Percentiles rank a stretch among this genome's conserved stretches.
Conservation (phyloP, 2,797 vertebrate genomes). For the Caiman crocodilus region DNA sequence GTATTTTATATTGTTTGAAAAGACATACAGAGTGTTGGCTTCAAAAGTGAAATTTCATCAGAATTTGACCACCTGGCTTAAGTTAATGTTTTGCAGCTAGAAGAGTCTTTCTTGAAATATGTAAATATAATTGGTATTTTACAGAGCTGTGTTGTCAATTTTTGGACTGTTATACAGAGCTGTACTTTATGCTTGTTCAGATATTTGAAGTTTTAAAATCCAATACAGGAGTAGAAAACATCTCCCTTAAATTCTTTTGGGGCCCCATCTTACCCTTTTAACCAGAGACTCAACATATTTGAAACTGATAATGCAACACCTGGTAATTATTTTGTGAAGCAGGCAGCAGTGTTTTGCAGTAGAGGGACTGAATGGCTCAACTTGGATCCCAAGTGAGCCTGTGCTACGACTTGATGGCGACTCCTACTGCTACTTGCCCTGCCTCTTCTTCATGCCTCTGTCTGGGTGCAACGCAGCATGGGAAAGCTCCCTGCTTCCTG, state of each 20-base stretch:
- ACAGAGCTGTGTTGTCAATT: neutral
- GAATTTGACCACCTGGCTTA: neutral
- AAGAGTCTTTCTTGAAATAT: neutral
- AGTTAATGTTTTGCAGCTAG: slow-evolving; percentile 33
- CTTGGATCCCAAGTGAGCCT: too few relatives aligned
- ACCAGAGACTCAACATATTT: neutral
- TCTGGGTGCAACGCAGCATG: too few relatives aligned
- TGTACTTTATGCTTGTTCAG: rapidly evolving
- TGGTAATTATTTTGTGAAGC: neutral
- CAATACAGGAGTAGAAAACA: rapidly evolving
- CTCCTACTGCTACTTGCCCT: too few relatives aligned
- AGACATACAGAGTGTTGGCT: rapidly evolving
- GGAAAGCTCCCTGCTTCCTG: too few relatives aligned
- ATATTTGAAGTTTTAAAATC: neutral
- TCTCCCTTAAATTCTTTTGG: rapidly evolving
- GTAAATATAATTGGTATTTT: neutral
- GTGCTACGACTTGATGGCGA: too few relatives aligned
- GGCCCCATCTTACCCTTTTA: rapidly evolving
- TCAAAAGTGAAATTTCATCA: neutral
- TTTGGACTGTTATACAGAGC: neutral
- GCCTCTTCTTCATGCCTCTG: too few relatives aligned
- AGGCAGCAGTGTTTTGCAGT: too few relatives aligned
- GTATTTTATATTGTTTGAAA: slow-evolving; percentile 38
- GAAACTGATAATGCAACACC: neutral
- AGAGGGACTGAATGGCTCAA: too few relatives aligned